phyloP scores from a whole-genome alignment of 1,140 invertebrate species.

The Lordiphosa clarofinis region DNA sequence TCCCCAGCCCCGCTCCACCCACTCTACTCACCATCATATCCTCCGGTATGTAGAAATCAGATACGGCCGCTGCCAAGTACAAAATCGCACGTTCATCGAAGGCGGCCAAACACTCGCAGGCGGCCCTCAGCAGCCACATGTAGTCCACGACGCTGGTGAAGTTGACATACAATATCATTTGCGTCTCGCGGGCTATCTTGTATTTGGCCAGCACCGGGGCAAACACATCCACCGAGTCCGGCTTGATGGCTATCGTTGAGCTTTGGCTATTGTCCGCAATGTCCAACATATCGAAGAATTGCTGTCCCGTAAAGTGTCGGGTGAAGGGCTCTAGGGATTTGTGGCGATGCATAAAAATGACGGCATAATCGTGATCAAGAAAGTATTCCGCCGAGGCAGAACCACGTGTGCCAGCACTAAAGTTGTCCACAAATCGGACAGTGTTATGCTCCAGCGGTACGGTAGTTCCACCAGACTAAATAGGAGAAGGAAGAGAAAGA shows the following conservation, averaged over 20 bases:
- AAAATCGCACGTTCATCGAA: conserved; percentile 87
- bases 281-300: conserved; percentile 90
- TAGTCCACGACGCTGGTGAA: conserved; percentile 96
- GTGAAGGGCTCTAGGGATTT: conserved; percentile 95
- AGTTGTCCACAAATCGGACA: conserved; percentile 98
- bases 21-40: conserved; percentile 89
- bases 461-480: conserved; percentile 95
- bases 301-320: conserved; percentile 89
- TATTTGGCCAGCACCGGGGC: conserved; percentile 86
- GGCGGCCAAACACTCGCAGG: conserved; percentile 86
- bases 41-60: conserved; percentile 98
- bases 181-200: conserved; percentile 84
- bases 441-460: conserved; percentile 98
- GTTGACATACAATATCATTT: conserved; percentile 86
- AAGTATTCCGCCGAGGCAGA: conserved; percentile 98
- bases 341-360: conserved; percentile 88
- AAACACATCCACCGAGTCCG: conserved; percentile 85
- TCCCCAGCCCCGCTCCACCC: background rate
- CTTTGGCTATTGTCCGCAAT: conserved; percentile 82
- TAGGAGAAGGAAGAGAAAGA: background rate
- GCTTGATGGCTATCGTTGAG: conserved; percentile 85
- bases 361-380: conserved; percentile 88
- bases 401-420: conserved; percentile 97
- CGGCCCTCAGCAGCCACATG: conserved; percentile 92
- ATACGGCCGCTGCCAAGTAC: conserved; percentile 98